Percentiles rank a stretch among this genome's conserved stretches.
These are phyloP conservation scores for Caenorhabditis uteleia DNA, from an alignment of 2,888 invertebrate genomes.

Conservation along the genomic window DNA sequence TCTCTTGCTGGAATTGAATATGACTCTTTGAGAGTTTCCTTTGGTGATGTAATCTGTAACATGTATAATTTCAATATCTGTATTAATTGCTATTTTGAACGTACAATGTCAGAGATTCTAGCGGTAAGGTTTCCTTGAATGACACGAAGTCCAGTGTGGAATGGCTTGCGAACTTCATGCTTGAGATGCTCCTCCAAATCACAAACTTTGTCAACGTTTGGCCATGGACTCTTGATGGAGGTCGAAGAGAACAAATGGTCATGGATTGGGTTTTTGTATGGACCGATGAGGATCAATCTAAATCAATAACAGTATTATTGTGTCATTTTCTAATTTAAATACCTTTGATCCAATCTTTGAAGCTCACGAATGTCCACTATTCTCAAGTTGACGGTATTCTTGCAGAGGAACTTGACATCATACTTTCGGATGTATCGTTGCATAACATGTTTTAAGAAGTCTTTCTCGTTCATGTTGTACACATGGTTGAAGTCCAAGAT, in stretches of 20 bases:
- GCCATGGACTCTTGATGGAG: conserved; percentile 22
- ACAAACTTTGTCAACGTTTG: conserved; percentile 9
- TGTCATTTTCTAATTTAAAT: not conserved
- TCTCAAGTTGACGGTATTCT: too few relatives aligned
- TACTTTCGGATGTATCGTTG: too few relatives aligned
- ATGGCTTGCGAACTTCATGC: conserved; percentile 11
- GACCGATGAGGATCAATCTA: conserved; percentile 32
- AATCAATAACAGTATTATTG: too few relatives aligned
- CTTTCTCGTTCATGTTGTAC: conserved; percentile 15
- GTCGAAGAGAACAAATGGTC: conserved; percentile 4
- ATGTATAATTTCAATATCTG: too few relatives aligned
- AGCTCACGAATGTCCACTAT: too few relatives aligned
- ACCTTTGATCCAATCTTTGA: too few relatives aligned
- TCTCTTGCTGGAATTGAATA: conserved; percentile 9
- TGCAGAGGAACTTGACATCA: too few relatives aligned
- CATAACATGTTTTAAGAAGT: not conserved
- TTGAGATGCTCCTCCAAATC: conserved; percentile 15
- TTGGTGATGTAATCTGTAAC: too few relatives aligned
- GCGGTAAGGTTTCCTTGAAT: conserved; percentile 44
- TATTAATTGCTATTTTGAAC: not conserved
- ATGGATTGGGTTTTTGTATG: conserved; percentile 5
- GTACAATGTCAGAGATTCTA: conserved; percentile 25
- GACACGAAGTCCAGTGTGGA: conserved; percentile 25
- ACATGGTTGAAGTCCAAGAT: conserved; percentile 44
- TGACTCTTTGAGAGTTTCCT: too few relatives aligned